Base-by-base conservation (phyloP, 2,888 invertebrate genomes). In the Cryptus armator region DNA sequence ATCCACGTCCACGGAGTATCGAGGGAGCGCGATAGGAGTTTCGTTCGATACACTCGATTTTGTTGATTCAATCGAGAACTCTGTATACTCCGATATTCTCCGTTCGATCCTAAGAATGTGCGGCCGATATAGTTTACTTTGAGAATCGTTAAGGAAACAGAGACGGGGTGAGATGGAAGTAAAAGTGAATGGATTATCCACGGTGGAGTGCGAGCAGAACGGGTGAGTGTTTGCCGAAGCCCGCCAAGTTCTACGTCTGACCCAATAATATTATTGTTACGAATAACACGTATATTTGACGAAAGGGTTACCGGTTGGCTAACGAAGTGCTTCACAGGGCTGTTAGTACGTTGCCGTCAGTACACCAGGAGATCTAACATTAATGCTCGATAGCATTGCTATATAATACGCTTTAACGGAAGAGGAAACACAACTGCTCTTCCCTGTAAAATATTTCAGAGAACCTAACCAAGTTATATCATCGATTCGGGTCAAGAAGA, bases 201-300 rank as follows among this genome's bases (percentile, higher is more conserved):
- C 9, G 37, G 14, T 14, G 59, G 12, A 62, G 75, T 66, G 44
- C 67, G 44, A 44, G 64, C 19, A 44, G 53, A 59, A 46, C 51
- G 10, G 64, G 48, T 29, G 66, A 81, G 81, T 84, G 79, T 86
- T 84, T 86, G 76, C 43, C 3, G 56, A 81, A 83, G 74, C 62
- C 76, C 62, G 66, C 46, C 84, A 10, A 64, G 24, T 70, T 80
- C 74, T 81, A 66, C 59, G 64, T 71, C 84, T 81, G 81, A 86
- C 84, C 86, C 76, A 83, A 87, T 87, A 87, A 88, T 88, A 87
- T 88, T 88, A 84, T 87, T 76, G 80, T 87, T 84, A 67, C 82
- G 72, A 86, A 86, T 88, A 87, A 87, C 85, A 78, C 83, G 86
- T 83, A 83, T 88, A 83, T 86, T 86, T 87, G 85, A 80, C 56